These are phyloP conservation scores for Drosophila sproati DNA, from an alignment of 1,140 invertebrate genomes.

Conservation along the genomic window DNA sequence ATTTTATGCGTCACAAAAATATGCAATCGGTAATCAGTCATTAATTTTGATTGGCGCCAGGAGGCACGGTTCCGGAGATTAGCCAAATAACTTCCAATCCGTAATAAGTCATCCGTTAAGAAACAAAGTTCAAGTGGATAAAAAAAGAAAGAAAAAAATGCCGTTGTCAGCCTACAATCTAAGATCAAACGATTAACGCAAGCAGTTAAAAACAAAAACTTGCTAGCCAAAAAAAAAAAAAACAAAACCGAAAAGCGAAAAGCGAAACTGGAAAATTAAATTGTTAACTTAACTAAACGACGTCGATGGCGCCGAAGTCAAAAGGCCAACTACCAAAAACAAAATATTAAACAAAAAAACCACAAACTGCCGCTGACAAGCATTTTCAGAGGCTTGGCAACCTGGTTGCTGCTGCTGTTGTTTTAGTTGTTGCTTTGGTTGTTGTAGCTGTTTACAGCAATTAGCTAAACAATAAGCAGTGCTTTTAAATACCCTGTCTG, in stretches of 20 bases:
- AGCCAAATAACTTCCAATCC: constrained; percentile 25
- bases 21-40: constrained; percentile 53
- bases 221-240: background rate
- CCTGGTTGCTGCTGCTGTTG: constrained; percentile 10
- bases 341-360: background rate
- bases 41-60: constrained; percentile 30
- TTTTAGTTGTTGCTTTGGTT: constrained; percentile 13
- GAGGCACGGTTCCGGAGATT: constrained; percentile 35
- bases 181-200: constrained; percentile 15
- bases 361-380: background rate
- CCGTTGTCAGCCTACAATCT: constrained; percentile 9
- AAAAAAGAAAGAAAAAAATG: no score
- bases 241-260: constrained; percentile 25
- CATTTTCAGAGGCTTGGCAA: constrained; percentile 29
- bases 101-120: constrained; percentile 50
- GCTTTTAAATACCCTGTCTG: constrained; percentile 40
- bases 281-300: constrained; percentile 65
- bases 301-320: constrained; percentile 37
- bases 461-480: constrained; percentile 59
- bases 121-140: constrained; percentile 65
- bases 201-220: constrained; percentile 6
- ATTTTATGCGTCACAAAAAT: constrained; percentile 7
- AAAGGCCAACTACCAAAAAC: constrained; percentile 32
- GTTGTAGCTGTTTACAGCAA: constrained; percentile 14
- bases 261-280: constrained; percentile 54